Percentiles rank a stretch among this genome's conserved stretches.
Conservation (phyloP, 2,113 vertebrate genomes). For the Eonycteris spelaea region DNA sequence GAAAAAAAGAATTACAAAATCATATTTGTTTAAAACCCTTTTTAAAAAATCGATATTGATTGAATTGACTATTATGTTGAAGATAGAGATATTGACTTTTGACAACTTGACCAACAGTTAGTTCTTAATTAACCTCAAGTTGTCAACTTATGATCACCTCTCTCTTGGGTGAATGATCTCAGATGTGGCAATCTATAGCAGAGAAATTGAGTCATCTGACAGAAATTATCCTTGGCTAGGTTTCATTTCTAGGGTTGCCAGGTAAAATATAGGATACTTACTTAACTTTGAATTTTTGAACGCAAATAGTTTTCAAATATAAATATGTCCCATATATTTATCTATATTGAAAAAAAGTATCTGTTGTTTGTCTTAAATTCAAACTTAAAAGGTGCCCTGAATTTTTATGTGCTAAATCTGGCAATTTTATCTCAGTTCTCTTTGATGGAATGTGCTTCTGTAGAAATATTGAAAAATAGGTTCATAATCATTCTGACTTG, state of each 20-base stretch:
- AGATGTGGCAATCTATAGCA: conserved; percentile 80
- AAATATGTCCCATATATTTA: background rate
- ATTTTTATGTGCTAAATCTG: conserved; percentile 38
- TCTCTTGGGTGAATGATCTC: conserved; percentile 75
- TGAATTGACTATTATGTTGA: conserved; percentile 83
- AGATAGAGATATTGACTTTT: conserved; percentile 72
- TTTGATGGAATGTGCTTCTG: background rate
- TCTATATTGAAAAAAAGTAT: background rate
- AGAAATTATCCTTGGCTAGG: conserved; percentile 35
- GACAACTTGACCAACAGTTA: conserved; percentile 81
- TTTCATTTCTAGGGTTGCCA: background rate
- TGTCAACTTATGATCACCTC: conserved; percentile 73
- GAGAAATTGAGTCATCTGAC: conserved; percentile 60
- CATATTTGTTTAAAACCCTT: conserved; percentile 45
- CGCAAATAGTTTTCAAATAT: background rate
- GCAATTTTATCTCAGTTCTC: background rate
- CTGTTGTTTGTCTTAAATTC: conserved; percentile 24
- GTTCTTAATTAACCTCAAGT: conserved; percentile 80
- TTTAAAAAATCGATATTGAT: conserved; percentile 63
- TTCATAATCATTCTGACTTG: background rate
- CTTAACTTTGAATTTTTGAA: conserved; percentile 21
- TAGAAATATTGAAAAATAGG: background rate
- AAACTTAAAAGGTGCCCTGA: background rate
- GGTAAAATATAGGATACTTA: background rate
- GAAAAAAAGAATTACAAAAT: conserved; percentile 42